Base-by-base conservation (phyloP, 35 echinoderm and acorn worm genomes). In the Strongylocentrotus purpuratus region DNA sequence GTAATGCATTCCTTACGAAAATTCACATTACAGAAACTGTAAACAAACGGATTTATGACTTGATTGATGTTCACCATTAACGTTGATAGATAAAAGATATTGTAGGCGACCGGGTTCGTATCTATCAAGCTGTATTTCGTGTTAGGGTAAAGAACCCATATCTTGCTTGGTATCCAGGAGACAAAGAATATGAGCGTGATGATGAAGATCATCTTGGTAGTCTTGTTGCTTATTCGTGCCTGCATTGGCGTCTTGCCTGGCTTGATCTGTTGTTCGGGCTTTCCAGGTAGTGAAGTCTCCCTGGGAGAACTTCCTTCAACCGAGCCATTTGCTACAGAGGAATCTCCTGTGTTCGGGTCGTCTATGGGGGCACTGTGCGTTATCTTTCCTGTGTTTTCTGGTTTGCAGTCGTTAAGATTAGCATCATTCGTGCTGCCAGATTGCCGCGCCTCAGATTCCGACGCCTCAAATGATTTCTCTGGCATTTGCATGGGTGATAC, bases 181-280 rank as follows among this genome's bases (percentile, higher is more conserved):
- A 89, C 33, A 46, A 89, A 89, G 87, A 89, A 89, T 15, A 89
- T 45, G 32, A 33, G 17, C 31, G 87, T 89, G 87, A 89, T 41
- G 87, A 89, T 46, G 87, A 89, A 89, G n/a, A 89, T 89, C 87
- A 46, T 89, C 87, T 33, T 89, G 32, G 87, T 89, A 7, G 87
- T 89, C 87, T 46, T 89, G 87, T 89, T 89, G 32, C 87, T 89
- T 31, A 25, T 41, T 17, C 87, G 32, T 45, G 87, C 13, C 25
- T 33, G 33, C 33, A 45, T 89, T 5, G 3, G 32, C 9, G 33
- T 28, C 45, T 46, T 25, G 87, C n/a, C 45, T 5, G n/a, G 87
- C 87, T 89, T 89, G 9, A 5, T 33, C 0, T 25, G 32, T 10
- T 1, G 12, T 45, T 33, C 20, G 32, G 87, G 87, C 45, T 46